These are phyloP conservation scores for Drosophila pseudoobscura DNA, from an alignment of 1,140 invertebrate genomes.

Conservation along the genomic window DNA sequence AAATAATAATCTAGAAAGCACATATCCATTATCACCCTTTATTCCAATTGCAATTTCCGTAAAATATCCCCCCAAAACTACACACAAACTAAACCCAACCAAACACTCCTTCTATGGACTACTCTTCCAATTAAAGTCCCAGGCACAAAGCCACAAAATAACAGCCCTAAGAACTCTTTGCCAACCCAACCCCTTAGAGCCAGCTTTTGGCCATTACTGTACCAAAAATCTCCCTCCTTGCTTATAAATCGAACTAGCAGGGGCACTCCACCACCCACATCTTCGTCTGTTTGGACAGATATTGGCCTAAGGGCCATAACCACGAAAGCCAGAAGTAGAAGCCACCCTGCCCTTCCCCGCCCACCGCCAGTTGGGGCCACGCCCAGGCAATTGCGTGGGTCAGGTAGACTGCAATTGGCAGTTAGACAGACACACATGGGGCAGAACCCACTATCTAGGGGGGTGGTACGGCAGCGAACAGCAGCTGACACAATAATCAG, in stretches of 20 bases:
- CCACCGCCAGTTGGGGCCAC: constrained; percentile 14
- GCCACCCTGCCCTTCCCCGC: constrained; percentile 16
- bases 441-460: too few relatives aligned
- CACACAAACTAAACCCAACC: neutral
- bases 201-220: constrained; percentile 42
- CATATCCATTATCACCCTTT: too few relatives aligned
- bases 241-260: constrained; percentile 25
- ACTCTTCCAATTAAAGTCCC: constrained; percentile 7
- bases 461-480: constrained; percentile 1
- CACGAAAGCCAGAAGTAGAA: constrained; percentile 10
- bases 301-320: constrained; percentile 32
- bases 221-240: constrained; percentile 15
- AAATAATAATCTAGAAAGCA: too few relatives aligned
- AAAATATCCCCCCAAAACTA: too few relatives aligned
- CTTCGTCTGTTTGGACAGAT: constrained; percentile 19
- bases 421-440: constrained; percentile 16
- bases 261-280: too few relatives aligned
- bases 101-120: neutral
- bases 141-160: neutral
- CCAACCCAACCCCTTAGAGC: neutral
- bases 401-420: constrained; percentile 71
- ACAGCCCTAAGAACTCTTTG: neutral
- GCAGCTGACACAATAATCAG: constrained; percentile 37
- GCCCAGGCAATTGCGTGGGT: constrained; percentile 60
- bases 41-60: too few relatives aligned